A percentile compares a stretch with the other conserved stretches of the same genome.
phyloP scores from a whole-genome alignment of 2,797 vertebrate genomes.

The Eidolon dupreanum region DNA sequence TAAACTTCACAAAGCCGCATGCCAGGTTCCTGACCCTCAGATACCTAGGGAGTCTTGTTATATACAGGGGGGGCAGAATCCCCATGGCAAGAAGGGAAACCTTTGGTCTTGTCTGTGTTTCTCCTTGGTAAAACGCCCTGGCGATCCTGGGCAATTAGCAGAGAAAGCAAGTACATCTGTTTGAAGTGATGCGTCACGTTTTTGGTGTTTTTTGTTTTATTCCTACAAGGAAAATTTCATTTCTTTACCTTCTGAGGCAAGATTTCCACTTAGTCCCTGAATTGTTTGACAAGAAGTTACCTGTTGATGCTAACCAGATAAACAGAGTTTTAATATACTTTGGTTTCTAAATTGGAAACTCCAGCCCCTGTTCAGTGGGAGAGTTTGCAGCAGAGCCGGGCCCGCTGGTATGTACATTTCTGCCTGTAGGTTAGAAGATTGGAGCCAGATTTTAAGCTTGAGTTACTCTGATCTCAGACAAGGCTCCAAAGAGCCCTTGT shows the following conservation, averaged over 20 bases:
- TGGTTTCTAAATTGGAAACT: constrained; percentile 55
- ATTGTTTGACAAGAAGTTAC: constrained; percentile 66
- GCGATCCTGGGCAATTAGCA: not conserved
- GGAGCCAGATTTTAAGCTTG: constrained; percentile 70
- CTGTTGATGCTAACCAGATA: constrained; percentile 64
- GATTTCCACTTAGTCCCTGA: constrained; percentile 40
- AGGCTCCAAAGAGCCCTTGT: constrained; percentile 67
- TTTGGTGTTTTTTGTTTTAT: not conserved
- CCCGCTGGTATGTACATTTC: constrained; percentile 14
- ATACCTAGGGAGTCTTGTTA: constrained; percentile 32
- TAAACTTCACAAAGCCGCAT: constrained; percentile 5
- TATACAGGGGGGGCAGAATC: not conserved
- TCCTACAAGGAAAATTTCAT: constrained; percentile 27
- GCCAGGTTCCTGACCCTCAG: not conserved
- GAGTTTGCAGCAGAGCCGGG: not conserved
- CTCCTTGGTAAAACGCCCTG: constrained; percentile 39
- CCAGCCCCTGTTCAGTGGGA: not conserved
- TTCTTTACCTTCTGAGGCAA: constrained; percentile 53
- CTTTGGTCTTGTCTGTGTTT: constrained; percentile 20
- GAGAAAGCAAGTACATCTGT: not conserved
- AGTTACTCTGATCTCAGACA: constrained; percentile 68
- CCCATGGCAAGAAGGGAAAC: not conserved
- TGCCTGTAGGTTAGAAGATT: constrained; percentile 72
- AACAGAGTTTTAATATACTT: constrained; percentile 37
- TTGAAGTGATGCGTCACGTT: not conserved